phyloP scores from a whole-genome alignment of 2,888 invertebrate species.

The Petrolisthes manimaculis region DNA sequence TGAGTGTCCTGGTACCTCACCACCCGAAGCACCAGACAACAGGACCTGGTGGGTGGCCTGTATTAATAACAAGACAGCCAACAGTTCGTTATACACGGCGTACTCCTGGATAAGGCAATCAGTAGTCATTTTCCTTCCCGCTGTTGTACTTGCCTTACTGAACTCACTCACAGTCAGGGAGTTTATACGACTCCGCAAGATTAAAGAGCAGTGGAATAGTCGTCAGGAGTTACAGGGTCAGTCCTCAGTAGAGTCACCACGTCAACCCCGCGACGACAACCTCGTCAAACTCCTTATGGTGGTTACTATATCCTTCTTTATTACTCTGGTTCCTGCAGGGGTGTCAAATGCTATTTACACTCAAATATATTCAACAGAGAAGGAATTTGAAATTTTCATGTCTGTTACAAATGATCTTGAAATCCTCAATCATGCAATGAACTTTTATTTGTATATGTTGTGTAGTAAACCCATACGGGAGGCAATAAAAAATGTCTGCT shows the following conservation, averaged over 20 bases:
- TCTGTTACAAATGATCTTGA: constrained; percentile 72
- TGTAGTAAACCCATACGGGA: constrained; percentile 68
- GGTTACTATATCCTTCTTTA: constrained; percentile 72
- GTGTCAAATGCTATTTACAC: constrained; percentile 71
- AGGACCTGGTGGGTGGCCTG: constrained; percentile 60
- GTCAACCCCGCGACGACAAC: constrained; percentile 70
- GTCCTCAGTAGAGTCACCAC: not conserved
- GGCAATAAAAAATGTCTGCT: not conserved
- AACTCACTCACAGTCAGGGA: constrained; percentile 71
- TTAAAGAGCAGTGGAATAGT: constrained; percentile 67
- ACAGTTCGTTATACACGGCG: constrained; percentile 63
- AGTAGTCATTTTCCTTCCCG: constrained; percentile 71
- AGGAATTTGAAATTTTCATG: constrained; percentile 71
- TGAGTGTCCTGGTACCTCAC: constrained; percentile 35
- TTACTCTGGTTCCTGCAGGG: constrained; percentile 72
- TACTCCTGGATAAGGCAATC: constrained; percentile 71
- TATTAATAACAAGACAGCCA: constrained; percentile 16
- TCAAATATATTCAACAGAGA: constrained; percentile 68
- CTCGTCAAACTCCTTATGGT: constrained; percentile 71
- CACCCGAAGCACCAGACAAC: constrained; percentile 33
- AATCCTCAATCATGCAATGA: constrained; percentile 73
- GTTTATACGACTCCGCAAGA: constrained; percentile 70
- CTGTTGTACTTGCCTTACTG: constrained; percentile 71
- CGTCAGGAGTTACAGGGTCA: not conserved
- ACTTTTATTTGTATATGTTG: constrained; percentile 72